Evolutionary conservation across 2,113 vertebrate species (phyloP), one percentile per base, ranked within the genome.

Genomic region (Toxotes chatareus): DNA sequence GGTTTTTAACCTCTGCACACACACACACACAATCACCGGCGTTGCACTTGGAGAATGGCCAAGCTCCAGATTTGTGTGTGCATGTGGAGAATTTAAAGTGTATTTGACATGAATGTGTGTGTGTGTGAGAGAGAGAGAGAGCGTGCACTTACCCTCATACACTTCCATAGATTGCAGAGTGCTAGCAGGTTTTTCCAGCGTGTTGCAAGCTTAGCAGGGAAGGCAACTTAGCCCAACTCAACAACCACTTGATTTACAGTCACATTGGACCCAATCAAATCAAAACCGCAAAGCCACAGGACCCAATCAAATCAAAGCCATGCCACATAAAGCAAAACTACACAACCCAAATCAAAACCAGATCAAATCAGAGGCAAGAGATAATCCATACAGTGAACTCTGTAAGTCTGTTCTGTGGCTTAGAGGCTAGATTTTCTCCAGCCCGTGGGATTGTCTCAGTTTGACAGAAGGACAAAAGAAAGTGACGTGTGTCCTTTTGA

Each of bases 221-320:
- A 27, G 23, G 16, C 23, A 55, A 55, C 51, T 60, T 34, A 44
- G 62, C 34, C 67, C 60, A 32, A 49, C 60, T 76, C 81, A 80
- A 77, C 78, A 51, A 67, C 53, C 61, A 61, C 75, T 73, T 77
- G 75, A 86, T 84, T 90, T 84, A 84, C 21, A 32, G 47, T 40
- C 11, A 34, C 68, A 59, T 69, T 21, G 8, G 32, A 65, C 0
- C 56, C 71, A 61, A 56, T 82, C 70, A 65, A 49, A 59, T 59
- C 32, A 65, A 23, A 16, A 4, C 38, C 38, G 1, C 68, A 1
- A 27, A 27, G 27, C 27, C 27, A 63, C 69, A 31, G 11, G 23
- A 70, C 0, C 55, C 71, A 65, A 55, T 82, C 70, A 64, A 49
- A 59, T 59, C 31, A 68, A n/a, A 44, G 12, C 21, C 46, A 19